Base-by-base conservation (phyloP, 2,888 invertebrate species). In the Cataglyphis rosenhaueri region DNA sequence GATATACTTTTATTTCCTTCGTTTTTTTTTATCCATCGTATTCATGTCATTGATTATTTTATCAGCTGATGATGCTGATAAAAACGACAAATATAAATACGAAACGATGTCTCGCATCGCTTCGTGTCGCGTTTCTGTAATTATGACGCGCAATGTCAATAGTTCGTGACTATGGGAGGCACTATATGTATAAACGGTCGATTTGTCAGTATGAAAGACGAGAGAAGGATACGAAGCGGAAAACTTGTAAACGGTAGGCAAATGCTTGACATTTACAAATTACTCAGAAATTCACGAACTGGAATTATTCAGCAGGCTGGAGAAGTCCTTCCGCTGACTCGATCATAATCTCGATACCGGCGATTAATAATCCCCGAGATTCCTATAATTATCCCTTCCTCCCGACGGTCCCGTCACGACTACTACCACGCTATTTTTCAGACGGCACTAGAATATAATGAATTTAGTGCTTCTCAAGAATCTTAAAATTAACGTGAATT, bases 251-350 rank as follows among this genome's bases (percentile, higher is more conserved):
- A 87, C 84, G 82, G 82, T 82, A 65, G 32, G 79, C 61, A 21
- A 70, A 76, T 79, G 82, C 73, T 86, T 84, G 87, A 87, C 87
- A 84, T 87, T 83, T 86, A 87, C 88, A 84, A 87, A 87, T 86
- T 88, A 82, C 82, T 65, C 73, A 61, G 84, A 84, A 84, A 86
- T 66, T 64, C 86, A 82, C 86, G 86, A 84, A 82, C 82, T 83
- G 71, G 74, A 87, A 88, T 87, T 87, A 87, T 88, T 87, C 87
- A 87, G 79, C 84, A 83, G 84, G 75, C 57, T n/a, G 21, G 84
- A 86, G 82, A 84, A 81, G 81, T 84, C 84, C 86, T 87, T 68
- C 82, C 81, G 65, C 81, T 70, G 83, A 64, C 83, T 82, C 82
- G 87, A 88, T 88, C 83, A 83, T 85, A 88, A 87, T 86, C 87